Conservation (phyloP, 2,888 invertebrate species). For the Icerya purchasi region DNA sequence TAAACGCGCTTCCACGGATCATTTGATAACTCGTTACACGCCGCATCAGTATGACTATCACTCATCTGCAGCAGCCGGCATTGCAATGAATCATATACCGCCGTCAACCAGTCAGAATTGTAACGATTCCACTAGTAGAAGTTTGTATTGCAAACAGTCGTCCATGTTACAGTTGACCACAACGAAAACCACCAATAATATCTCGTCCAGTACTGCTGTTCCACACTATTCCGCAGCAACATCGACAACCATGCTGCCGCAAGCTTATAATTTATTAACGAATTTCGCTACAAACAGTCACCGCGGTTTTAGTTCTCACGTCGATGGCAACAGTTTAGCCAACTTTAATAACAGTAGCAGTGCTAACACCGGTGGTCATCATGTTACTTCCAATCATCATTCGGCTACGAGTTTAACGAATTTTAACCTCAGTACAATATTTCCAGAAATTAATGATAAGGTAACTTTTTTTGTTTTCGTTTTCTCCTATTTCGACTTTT, state of each 20-base stretch:
- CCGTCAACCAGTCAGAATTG: too few relatives aligned
- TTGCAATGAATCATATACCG: too few relatives aligned
- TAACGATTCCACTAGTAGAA: background rate
- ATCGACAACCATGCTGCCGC: background rate
- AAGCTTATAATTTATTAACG: background rate
- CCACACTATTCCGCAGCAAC: background rate
- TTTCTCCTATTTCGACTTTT: too few relatives aligned
- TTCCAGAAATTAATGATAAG: conserved; percentile 56
- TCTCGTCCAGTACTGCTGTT: background rate
- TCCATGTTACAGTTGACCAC: background rate
- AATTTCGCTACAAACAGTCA: too few relatives aligned
- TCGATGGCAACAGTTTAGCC: background rate
- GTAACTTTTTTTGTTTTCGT: conserved; percentile 18
- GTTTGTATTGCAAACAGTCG: too few relatives aligned
- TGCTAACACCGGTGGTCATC: too few relatives aligned
- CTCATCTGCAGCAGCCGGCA: too few relatives aligned
- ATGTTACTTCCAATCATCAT: too few relatives aligned
- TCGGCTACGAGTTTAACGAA: conserved; percentile 39
- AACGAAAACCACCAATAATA: background rate
- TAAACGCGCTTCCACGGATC: background rate
- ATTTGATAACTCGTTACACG: too few relatives aligned
- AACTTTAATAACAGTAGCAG: background rate
- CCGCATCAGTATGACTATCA: too few relatives aligned
- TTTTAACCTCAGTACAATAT: conserved; percentile 62
- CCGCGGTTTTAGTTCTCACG: too few relatives aligned